Percentiles rank a stretch among this genome's conserved stretches.
These are phyloP conservation scores for Paedocypris sp. DNA, from an alignment of 2,113 vertebrate genomes.

Conservation along the genomic window DNA sequence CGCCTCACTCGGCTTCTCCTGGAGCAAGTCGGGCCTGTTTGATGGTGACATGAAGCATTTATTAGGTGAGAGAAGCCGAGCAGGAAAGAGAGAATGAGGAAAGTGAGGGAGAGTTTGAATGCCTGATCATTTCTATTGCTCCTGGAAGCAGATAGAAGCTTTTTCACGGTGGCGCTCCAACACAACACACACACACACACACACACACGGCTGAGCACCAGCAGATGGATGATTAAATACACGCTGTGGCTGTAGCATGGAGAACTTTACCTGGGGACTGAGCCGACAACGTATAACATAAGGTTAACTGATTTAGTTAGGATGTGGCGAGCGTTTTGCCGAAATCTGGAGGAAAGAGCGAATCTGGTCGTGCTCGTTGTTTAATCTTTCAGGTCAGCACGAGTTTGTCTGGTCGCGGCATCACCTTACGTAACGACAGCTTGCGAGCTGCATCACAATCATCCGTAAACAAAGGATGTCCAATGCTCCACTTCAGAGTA, in stretches of 20 bases:
- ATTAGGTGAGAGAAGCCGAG: constrained; percentile 30
- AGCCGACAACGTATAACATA: constrained; percentile 22
- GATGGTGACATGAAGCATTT: constrained; percentile 49
- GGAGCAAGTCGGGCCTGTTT: constrained; percentile 32
- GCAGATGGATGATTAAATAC: constrained; percentile 16
- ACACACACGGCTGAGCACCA: neutral
- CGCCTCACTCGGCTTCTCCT: constrained; percentile 17
- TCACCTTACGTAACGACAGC: too few relatives aligned
- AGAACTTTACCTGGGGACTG: constrained; percentile 22
- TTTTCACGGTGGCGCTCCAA: too few relatives aligned
- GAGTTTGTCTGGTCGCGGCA: too few relatives aligned
- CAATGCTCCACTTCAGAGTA: too few relatives aligned
- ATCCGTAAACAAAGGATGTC: too few relatives aligned
- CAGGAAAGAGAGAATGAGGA: constrained; percentile 32
- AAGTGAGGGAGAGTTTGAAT: neutral
- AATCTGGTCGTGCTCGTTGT: neutral
- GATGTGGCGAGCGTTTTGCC: constrained; percentile 5
- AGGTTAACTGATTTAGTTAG: constrained; percentile 22
- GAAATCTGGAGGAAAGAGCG: constrained; percentile 7
- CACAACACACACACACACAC: constrained; percentile 4
- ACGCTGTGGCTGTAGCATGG: constrained; percentile 6
- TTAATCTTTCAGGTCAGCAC: too few relatives aligned
- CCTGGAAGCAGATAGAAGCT: too few relatives aligned
- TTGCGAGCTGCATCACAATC: too few relatives aligned
- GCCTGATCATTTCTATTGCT: constrained; percentile 33